Evolutionary conservation across 2,797 vertebrate species (phyloP).

Genomic region (Scarus forsteni): DNA sequence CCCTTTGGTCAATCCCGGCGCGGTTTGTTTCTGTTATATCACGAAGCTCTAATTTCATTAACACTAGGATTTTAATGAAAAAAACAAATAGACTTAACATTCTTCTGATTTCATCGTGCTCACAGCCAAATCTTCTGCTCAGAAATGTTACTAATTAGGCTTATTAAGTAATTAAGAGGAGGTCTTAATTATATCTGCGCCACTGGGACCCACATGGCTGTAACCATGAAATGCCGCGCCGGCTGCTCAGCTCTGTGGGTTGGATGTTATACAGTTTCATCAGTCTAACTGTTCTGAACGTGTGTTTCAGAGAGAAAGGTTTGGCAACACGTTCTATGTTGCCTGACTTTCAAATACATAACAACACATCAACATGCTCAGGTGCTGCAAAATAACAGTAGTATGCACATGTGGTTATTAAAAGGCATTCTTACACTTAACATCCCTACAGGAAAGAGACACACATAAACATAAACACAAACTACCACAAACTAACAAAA

Average conservation of each 20-base stretch:
- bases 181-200: constrained; percentile 85
- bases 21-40: constrained; percentile 70
- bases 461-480: too few species aligned
- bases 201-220: constrained; percentile 78
- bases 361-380: too few species aligned
- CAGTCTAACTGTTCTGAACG: constrained; percentile 46
- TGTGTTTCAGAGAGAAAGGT: constrained; percentile 12
- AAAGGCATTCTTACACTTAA: too few species aligned
- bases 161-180: constrained; percentile 87
- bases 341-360: too few species aligned
- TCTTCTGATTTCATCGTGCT: constrained; percentile 76
- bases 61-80: constrained; percentile 76
- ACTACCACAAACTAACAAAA: too few species aligned
- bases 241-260: constrained; percentile 60
- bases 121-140: constrained; percentile 75
- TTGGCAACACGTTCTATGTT: too few species aligned
- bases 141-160: constrained; percentile 83
- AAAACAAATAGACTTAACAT: constrained; percentile 80
- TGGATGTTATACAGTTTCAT: constrained; percentile 57
- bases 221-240: constrained; percentile 72
- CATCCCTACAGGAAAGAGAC: too few species aligned
- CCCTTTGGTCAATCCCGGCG: constrained; percentile 75
- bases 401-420: too few species aligned
- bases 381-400: too few species aligned
- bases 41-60: constrained; percentile 79